These are phyloP conservation scores for Sebastolobus altivelis DNA, from an alignment of 2,797 vertebrate genomes.

Conservation along the genomic window DNA sequence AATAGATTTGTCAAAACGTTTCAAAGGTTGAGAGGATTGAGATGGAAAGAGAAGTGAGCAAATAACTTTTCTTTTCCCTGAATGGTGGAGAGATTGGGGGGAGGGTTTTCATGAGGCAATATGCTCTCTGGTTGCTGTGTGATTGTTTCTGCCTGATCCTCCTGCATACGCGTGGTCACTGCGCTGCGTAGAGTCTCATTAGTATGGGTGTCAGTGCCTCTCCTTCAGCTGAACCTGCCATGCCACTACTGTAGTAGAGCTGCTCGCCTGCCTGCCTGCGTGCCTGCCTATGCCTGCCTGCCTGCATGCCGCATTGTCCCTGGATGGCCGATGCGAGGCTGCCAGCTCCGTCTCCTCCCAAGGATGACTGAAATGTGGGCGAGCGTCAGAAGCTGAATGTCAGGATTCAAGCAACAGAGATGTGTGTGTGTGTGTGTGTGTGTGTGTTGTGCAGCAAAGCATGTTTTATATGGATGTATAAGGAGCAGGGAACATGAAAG, in stretches of 20 bases:
- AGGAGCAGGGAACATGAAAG: constrained; percentile 17
- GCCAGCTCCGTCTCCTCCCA: constrained; percentile 69
- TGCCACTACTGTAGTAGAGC: constrained; percentile 79
- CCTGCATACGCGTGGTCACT: constrained; percentile 67
- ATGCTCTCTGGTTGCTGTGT: constrained; percentile 49
- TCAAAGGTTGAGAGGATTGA: constrained; percentile 37
- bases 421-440: constrained; percentile 33
- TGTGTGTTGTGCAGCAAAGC: constrained; percentile 21
- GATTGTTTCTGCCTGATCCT: constrained; percentile 70
- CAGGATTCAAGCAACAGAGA: constrained; percentile 49
- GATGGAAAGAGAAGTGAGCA: constrained; percentile 44
- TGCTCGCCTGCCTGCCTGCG: constrained; percentile 76
- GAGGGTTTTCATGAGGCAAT: constrained; percentile 42
- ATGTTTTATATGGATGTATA: constrained; percentile 11
- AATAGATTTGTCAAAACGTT: constrained; percentile 47
- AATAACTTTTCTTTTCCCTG: constrained; percentile 35
- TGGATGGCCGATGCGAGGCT: constrained; percentile 67
- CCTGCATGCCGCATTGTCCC: constrained; percentile 84
- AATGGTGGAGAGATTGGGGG: constrained; percentile 9
- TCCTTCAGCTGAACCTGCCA: constrained; percentile 85
- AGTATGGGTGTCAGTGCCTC: constrained; percentile 80
- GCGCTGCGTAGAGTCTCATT: constrained; percentile 76
- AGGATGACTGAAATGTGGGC: constrained; percentile 73
- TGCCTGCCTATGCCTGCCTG: constrained; percentile 62
- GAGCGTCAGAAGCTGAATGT: constrained; percentile 57